Evolutionary conservation across 1,140 invertebrate species (phyloP).

Genomic region (Sycophila sp.): DNA sequence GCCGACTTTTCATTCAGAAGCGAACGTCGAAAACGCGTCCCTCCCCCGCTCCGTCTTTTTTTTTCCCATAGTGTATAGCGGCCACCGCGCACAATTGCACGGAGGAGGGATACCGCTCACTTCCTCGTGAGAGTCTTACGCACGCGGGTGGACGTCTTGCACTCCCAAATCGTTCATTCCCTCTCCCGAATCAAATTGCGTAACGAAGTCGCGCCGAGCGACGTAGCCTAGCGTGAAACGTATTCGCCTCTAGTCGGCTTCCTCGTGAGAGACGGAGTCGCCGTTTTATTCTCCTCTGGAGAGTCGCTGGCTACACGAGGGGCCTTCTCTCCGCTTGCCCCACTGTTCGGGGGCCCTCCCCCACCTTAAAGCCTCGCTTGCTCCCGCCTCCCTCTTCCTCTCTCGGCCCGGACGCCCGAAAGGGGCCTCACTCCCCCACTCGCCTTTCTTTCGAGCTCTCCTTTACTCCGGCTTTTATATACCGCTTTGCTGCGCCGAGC

Average conservation of each 20-base stretch:
- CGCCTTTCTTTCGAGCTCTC: background rate
- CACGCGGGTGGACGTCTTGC: no score
- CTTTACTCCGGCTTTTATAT: background rate
- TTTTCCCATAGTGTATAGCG: background rate
- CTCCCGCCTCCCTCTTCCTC: background rate
- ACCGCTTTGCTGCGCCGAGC: background rate
- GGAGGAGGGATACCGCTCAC: background rate
- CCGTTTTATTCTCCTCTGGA: no score
- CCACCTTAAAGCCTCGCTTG: background rate
- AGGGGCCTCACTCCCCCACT: slow-evolving; percentile 2
- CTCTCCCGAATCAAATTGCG: slow-evolving; percentile 50
- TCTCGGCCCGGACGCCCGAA: background rate
- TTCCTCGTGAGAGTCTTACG: background rate
- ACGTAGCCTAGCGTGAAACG: slow-evolving; percentile 55
- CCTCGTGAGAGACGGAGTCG: slow-evolving; percentile 29
- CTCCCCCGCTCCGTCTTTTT: no score
- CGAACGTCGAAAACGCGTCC: background rate
- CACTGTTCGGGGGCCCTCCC: background rate
- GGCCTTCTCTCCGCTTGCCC: background rate
- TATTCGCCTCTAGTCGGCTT: no score
- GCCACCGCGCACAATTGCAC: background rate
- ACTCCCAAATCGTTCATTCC: slow-evolving; percentile 46
- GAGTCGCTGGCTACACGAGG: no score
- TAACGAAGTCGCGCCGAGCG: slow-evolving; percentile 45
- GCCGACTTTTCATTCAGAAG: no score